phyloP scores from a whole-genome alignment of 2,888 invertebrate species.

The Eilema sororculum region DNA sequence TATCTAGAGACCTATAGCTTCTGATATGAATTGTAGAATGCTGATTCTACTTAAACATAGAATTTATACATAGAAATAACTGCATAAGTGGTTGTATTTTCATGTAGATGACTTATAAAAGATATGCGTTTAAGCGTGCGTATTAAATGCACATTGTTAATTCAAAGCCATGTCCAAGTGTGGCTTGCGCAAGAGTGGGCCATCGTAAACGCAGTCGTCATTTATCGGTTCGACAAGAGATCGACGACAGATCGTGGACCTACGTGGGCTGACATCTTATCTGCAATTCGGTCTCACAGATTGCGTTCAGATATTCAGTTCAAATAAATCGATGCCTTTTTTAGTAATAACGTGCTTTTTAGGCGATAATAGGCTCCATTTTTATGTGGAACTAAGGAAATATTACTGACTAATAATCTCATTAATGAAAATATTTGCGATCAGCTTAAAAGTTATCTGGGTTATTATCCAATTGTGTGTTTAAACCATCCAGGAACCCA shows the following conservation, averaged over 20 bases:
- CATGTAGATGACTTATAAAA: conserved; percentile 11
- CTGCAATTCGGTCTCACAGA: conserved; percentile 10
- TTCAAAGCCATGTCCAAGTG: conserved; percentile 33
- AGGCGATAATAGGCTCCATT: no score
- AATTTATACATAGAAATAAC: neutral
- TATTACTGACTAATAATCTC: neutral
- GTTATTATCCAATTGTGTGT: no score
- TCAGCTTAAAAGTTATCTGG: no score
- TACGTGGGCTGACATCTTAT: conserved; percentile 15
- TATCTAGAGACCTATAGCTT: no score
- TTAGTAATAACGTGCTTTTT: no score
- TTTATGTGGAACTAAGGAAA: neutral
- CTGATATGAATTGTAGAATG: no score
- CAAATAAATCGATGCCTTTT: conserved; percentile 7
- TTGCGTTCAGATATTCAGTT: conserved; percentile 6
- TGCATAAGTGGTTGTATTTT: conserved; percentile 4
- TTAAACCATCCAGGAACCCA: no score
- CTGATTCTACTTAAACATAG: no score
- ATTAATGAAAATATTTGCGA: no score
- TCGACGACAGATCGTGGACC: no score
- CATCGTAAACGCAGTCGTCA: conserved; percentile 40
- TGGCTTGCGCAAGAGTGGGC: conserved; percentile 28
- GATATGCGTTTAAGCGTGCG: conserved; percentile 8
- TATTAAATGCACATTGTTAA: conserved; percentile 37
- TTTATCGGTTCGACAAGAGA: conserved; percentile 37